phyloP scores from a whole-genome alignment of 2,797 vertebrate genomes.

The Manis pentadactyla region DNA sequence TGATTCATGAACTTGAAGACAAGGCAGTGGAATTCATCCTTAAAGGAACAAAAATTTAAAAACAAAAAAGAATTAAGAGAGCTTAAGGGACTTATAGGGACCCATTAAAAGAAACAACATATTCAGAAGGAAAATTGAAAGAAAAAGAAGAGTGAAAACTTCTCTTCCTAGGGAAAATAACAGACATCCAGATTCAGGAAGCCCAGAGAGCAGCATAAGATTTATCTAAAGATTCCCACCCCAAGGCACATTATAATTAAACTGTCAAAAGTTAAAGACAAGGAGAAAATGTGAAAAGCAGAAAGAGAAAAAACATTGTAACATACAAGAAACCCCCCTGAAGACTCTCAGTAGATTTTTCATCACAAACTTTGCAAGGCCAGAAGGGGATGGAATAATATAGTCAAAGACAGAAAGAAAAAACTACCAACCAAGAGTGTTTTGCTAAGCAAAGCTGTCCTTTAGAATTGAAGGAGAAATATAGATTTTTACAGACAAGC shows the following conservation, averaged over 20 bases:
- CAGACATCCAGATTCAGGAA: neutral
- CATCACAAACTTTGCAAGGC: neutral
- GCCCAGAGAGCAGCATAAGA: neutral
- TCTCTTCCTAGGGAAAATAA: neutral
- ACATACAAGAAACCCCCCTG: neutral
- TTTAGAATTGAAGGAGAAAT: neutral
- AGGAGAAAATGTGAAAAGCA: neutral
- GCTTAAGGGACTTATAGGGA: neutral
- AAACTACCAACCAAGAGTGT: neutral
- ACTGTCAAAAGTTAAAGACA: neutral
- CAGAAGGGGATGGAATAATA: neutral
- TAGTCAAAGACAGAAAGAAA: neutral
- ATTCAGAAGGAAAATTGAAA: neutral
- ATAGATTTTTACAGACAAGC: neutral
- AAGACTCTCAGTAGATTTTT: neutral
- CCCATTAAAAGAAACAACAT: neutral
- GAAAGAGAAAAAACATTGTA: neutral
- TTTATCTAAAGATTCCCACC: neutral
- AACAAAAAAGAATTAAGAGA: neutral
- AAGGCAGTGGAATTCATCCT: neutral
- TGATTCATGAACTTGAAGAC: neutral
- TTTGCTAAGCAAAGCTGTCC: neutral
- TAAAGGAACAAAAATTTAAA: neutral
- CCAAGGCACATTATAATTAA: neutral
- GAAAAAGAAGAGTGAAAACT: neutral